phyloP scores from a whole-genome alignment of 2,113 vertebrate species.

The Cnemophilus loriae region DNA sequence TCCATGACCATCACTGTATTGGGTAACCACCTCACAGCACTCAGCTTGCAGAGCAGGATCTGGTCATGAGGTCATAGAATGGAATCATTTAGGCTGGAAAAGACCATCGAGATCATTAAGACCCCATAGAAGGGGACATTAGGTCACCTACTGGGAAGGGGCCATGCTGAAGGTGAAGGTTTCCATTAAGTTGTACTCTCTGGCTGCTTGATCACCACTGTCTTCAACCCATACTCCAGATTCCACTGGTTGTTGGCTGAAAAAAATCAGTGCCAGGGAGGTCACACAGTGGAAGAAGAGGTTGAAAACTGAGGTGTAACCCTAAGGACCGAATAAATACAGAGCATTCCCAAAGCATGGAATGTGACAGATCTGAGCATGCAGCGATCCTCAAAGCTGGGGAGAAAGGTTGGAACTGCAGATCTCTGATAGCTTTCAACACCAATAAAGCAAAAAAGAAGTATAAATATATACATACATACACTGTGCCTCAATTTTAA shows the following conservation, averaged over 20 bases:
- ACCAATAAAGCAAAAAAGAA: background rate
- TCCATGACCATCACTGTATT: background rate
- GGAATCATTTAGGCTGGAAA: background rate
- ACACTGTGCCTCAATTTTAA: background rate
- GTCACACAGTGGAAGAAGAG: background rate
- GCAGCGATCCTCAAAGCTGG: background rate
- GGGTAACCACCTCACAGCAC: background rate
- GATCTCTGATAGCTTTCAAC: background rate
- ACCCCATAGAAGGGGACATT: background rate
- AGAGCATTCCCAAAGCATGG: background rate
- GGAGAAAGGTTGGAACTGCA: background rate
- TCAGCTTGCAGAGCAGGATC: background rate
- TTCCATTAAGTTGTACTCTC: background rate
- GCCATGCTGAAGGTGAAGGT: background rate
- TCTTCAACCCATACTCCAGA: background rate
- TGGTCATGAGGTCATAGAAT: background rate
- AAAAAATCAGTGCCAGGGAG: background rate
- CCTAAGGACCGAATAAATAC: background rate
- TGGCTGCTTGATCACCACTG: background rate
- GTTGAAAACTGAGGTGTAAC: background rate
- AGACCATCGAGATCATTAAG: background rate
- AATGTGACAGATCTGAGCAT: background rate
- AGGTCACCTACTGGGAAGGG: background rate
- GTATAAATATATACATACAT: background rate
- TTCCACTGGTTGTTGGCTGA: background rate